Evolutionary conservation across 2,797 vertebrate species (phyloP).

Genomic region (Passerculus sandwichensis): DNA sequence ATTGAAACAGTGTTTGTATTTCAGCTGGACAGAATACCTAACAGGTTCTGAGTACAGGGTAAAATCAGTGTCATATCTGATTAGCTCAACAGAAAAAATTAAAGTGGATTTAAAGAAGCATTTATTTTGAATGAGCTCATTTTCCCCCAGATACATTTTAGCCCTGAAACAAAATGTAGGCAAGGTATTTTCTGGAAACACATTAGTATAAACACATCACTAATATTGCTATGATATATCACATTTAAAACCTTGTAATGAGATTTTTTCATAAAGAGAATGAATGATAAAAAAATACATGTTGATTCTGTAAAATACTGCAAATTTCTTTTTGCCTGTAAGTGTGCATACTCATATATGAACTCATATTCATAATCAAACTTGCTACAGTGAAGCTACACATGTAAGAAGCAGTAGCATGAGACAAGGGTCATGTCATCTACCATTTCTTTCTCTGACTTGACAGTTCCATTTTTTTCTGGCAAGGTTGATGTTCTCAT

Average conservation of each 20-base stretch:
- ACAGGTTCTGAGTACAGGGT: slow-evolving; percentile 72
- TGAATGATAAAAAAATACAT: neutral
- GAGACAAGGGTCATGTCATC: neutral
- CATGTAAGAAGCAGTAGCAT: neutral
- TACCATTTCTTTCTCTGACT: neutral
- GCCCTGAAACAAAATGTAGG: neutral
- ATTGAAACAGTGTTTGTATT: slow-evolving; percentile 73
- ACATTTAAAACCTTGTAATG: neutral
- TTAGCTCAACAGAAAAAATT: slow-evolving; percentile 59
- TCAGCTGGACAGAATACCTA: slow-evolving; percentile 71
- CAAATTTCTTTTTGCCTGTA: neutral
- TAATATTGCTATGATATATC: neutral
- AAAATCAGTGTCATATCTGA: slow-evolving; percentile 71
- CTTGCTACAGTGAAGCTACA: neutral
- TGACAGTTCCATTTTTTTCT: slow-evolving; percentile 41
- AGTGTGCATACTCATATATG: neutral
- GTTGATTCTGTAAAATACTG: neutral
- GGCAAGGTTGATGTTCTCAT: neutral
- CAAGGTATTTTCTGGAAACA: neutral
- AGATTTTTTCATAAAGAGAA: neutral
- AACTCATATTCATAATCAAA: neutral
- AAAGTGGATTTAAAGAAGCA: slow-evolving; percentile 41
- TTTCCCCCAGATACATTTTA: neutral
- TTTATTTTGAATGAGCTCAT: slow-evolving; percentile 44
- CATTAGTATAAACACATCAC: neutral